Evolutionary conservation across 2,113 vertebrate species (phyloP), one percentile per base, ranked within the genome.

Genomic region (Phrynosoma platyrhinos): DNA sequence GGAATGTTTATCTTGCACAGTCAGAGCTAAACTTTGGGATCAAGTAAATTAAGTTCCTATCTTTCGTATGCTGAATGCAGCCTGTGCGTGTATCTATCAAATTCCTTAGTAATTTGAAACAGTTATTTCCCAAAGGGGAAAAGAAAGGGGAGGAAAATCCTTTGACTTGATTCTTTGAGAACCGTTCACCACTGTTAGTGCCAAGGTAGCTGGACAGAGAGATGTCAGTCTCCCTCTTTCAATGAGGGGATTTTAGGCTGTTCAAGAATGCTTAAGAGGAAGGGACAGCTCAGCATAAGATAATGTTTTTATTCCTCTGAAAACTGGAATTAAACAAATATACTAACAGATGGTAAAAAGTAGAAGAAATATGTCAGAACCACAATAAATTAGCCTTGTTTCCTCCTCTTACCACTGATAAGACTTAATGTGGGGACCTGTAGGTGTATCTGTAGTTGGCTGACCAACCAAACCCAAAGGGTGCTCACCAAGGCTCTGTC

Each of bases 51-150:
- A 85, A 79, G 79, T 89, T 76, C 87, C 90, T 47, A 66, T 72
- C 53, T 90, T 95, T 95, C 85, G 92, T 95, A 95, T 92, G 83
- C 92, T 92, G 84, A 86, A 95, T 14, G 58, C 36, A 20, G 85
- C 79, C 87, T 52, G 79, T 94, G 92, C 78, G 1, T 84, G 3
- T 90, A 87, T 93, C 92, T 93, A 84, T 94, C 9, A 4, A 92
- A 95, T 95, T 96, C 94, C 93, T 95, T n/a, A 86, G 89, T 94
- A 96, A 97, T 89, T 91, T 83, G 87, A 94, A 95, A 89, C 95
- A 96, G 92, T 77, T 86, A 85, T 42, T 93, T 83, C 90, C 91
- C 91, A 82, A 80, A 52, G 82, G 84, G 82, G 5, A 7, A 88
- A 93, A 64, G 9, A 66, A 3, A 42, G 68, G 74, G 74, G 21